phyloP scores from a whole-genome alignment of 1,140 invertebrate genomes.

The Hyles euphorbiae region DNA sequence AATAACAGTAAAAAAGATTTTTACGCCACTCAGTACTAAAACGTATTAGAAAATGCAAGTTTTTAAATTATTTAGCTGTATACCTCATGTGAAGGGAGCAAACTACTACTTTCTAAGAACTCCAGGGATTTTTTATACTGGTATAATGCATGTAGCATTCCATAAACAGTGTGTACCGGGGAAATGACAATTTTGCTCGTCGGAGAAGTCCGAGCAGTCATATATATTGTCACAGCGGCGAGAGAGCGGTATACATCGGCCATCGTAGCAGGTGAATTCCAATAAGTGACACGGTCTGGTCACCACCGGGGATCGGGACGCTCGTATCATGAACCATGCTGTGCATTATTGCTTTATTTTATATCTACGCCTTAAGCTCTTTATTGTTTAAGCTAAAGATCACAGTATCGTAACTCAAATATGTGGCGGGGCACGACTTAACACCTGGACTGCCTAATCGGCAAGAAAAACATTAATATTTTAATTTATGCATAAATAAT shows the following conservation, averaged over 20 bases:
- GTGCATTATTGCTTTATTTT: conserved; percentile 25
- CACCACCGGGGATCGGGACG: conserved; percentile 41
- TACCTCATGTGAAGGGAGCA: no score
- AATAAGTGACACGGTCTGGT: conserved; percentile 66
- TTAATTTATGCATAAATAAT: no score
- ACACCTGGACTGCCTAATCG: no score
- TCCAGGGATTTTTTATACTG: no score
- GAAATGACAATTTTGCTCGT: conserved; percentile 90
- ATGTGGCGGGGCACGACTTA: no score
- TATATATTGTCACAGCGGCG: conserved; percentile 90
- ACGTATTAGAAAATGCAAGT: no score
- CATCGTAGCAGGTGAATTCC: conserved; percentile 80
- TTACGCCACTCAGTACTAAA: no score
- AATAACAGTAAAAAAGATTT: no score
- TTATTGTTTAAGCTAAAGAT: not conserved
- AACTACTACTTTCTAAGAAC: no score
- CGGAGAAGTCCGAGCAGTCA: conserved; percentile 94
- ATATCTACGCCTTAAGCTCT: not conserved
- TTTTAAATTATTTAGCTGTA: no score
- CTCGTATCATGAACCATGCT: conserved; percentile 51
- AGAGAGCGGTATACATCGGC: conserved; percentile 80
- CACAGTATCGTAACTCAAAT: not conserved
- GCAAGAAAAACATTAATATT: no score
- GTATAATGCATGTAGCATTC: conserved; percentile 7
- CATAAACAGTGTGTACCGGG: conserved; percentile 54